phyloP scores from a whole-genome alignment of 2,888 invertebrate species.

The Dryobota labecula region DNA sequence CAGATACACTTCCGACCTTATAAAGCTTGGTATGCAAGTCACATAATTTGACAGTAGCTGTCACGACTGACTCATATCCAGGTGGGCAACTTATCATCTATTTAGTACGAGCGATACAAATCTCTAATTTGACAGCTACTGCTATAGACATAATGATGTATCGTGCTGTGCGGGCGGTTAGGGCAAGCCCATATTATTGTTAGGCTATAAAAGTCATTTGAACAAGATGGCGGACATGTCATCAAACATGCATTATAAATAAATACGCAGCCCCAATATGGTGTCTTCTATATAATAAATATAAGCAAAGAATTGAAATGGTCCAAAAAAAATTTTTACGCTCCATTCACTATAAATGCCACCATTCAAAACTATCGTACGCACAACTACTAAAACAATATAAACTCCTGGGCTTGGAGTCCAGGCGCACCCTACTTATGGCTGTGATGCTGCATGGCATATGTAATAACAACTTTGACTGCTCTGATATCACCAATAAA shows the following conservation, averaged over 20 bases:
- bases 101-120: conserved; percentile 58
- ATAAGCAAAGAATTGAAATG: too few species aligned
- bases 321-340: too few species aligned
- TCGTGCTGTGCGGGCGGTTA: conserved; percentile 26
- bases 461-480: too few species aligned
- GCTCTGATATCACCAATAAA: too few species aligned
- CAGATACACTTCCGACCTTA: conserved; percentile 34
- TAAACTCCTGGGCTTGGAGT: too few species aligned
- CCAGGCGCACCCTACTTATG: too few species aligned
- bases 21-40: conserved; percentile 46
- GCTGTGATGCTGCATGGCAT: too few species aligned
- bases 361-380: too few species aligned
- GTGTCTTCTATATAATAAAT: too few species aligned
- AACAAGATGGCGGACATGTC: conserved; percentile 14
- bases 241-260: conserved; percentile 12
- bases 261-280: too few species aligned
- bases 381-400: too few species aligned
- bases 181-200: conserved; percentile 3
- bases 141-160: conserved; percentile 52
- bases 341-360: too few species aligned
- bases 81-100: conserved; percentile 64
- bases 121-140: conserved; percentile 65
- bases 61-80: conserved; percentile 53
- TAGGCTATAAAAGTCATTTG: conserved; percentile 13
- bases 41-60: conserved; percentile 47